phyloP scores from a whole-genome alignment of 2,113 vertebrate genomes.

The Anser brachyrhynchus region DNA sequence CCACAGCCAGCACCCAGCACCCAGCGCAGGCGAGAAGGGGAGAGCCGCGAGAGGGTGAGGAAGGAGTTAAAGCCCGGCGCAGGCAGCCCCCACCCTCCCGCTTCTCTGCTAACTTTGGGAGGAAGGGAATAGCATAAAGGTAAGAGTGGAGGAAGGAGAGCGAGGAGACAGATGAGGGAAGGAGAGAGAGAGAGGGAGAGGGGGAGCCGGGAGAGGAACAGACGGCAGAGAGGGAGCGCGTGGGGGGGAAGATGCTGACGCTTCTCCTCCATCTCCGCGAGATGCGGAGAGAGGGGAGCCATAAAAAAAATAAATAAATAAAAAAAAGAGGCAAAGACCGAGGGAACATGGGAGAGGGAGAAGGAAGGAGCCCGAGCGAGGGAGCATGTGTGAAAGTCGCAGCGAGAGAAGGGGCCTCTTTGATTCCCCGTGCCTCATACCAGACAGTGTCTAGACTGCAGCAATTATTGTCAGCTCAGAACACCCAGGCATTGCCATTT shows the following conservation, averaged over 20 bases:
- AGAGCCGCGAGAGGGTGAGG: background rate
- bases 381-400: constrained; percentile 73
- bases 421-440: constrained; percentile 81
- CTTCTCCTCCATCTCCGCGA: constrained; percentile 40
- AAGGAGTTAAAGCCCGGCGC: constrained; percentile 61
- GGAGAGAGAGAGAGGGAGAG: constrained; percentile 13
- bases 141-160: constrained; percentile 51
- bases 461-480: constrained; percentile 93
- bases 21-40: background rate
- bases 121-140: constrained; percentile 65
- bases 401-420: constrained; percentile 75
- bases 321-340: constrained; percentile 55
- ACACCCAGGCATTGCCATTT: constrained; percentile 89
- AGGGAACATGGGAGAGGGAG: constrained; percentile 65
- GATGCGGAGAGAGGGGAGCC: constrained; percentile 33
- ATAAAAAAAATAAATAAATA: background rate
- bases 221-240: constrained; percentile 63
- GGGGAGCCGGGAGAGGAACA: constrained; percentile 44
- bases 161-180: constrained; percentile 60
- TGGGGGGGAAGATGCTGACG: constrained; percentile 52
- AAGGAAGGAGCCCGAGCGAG: constrained; percentile 78
- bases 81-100: background rate
- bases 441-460: constrained; percentile 95
- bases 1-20: background rate
- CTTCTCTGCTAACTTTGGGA: constrained; percentile 63